Conservation (phyloP, 2,888 invertebrate genomes). For the Tetanocera ferruginea region DNA sequence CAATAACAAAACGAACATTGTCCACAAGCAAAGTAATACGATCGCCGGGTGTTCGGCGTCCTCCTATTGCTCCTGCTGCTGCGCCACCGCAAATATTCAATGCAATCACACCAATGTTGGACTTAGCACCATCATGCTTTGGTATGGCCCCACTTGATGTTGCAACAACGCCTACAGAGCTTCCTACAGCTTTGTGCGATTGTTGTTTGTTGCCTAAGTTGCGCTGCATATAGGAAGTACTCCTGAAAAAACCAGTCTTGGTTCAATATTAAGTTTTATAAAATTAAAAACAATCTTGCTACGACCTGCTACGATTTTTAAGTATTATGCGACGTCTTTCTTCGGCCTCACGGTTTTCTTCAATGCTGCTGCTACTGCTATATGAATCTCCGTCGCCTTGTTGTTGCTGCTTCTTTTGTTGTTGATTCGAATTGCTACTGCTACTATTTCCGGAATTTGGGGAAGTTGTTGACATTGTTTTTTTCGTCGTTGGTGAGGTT, state of each 20-base stretch:
- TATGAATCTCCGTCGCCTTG: conserved; percentile 57
- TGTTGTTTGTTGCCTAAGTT: conserved; percentile 49
- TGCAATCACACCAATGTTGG: not conserved
- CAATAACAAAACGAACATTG: conserved; percentile 93
- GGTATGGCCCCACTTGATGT: conserved; percentile 58
- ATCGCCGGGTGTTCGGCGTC: conserved; percentile 70
- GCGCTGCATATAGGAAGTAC: conserved; percentile 60
- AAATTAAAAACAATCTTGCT: not conserved
- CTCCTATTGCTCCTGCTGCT: not conserved
- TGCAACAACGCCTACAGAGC: conserved; percentile 42
- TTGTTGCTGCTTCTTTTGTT: conserved; percentile 52
- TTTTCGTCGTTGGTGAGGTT: conserved; percentile 33
- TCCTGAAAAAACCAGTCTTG: conserved; percentile 48
- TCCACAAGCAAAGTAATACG: conserved; percentile 96
- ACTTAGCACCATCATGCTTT: conserved; percentile 52
- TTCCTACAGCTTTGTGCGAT: conserved; percentile 49
- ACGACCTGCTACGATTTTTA: conserved; percentile 79
- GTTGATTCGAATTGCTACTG: conserved; percentile 53
- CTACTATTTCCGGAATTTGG: conserved; percentile 64
- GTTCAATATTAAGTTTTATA: not conserved
- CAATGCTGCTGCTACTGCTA: conserved; percentile 86
- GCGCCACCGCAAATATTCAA: not conserved
- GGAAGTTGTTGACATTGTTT: conserved; percentile 64
- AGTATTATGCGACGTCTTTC: conserved; percentile 77
- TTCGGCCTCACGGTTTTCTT: conserved; percentile 84